Evolutionary conservation across 2,888 invertebrate species (phyloP).

Genomic region (Pristionchus exspectatus): DNA sequence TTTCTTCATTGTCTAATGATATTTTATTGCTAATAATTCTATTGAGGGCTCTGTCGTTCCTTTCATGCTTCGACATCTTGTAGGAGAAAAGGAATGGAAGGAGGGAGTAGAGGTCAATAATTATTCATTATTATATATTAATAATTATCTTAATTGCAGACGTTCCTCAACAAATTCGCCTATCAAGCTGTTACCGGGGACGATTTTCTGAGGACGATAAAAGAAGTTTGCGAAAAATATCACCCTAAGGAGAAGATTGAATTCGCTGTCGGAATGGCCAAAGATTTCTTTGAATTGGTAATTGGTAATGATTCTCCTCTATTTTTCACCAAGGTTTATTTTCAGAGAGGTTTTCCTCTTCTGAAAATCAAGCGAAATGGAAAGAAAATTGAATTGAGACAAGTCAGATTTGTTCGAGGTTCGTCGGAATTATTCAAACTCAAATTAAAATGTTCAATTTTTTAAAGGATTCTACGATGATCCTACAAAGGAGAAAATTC

Average conservation of each 20-base stretch:
- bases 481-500: not conserved
- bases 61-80: not conserved
- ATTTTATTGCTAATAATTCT: not conserved
- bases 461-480: slow-evolving; percentile 10
- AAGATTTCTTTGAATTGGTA: slow-evolving; percentile 38
- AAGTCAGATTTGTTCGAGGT: slow-evolving; percentile 37
- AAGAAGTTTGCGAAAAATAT: not conserved
- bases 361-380: slow-evolving; percentile 2
- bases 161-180: slow-evolving; percentile 4
- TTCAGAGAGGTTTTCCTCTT: slow-evolving; percentile 23
- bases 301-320: no score
- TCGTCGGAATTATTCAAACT: not conserved
- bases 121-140: not conserved
- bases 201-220: not conserved
- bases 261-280: not conserved
- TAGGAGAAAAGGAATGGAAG: not conserved
- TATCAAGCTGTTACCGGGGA: not conserved
- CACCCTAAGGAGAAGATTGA: not conserved
- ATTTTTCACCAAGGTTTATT: no score
- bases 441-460: not conserved
- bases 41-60: not conserved
- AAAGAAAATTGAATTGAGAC: not conserved
- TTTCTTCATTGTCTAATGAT: no score
- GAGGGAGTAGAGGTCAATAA: slow-evolving; percentile 6
- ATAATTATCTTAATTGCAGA: not conserved